Percentiles rank a stretch among this genome's conserved stretches.
Evolutionary conservation across 1,140 invertebrate species (phyloP).

Genomic region (Drosophila sp.): DNA sequence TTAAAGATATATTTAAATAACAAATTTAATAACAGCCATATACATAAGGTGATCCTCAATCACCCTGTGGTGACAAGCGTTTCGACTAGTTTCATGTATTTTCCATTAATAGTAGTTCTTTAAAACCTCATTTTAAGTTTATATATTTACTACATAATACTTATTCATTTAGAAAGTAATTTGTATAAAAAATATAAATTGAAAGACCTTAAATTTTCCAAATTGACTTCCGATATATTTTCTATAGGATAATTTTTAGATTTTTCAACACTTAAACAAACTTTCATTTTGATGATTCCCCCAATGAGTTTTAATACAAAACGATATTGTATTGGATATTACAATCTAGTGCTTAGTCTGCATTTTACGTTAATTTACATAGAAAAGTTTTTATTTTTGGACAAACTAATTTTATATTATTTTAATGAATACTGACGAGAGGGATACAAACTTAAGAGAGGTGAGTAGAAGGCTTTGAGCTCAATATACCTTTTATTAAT

Average conservation of each 20-base stretch:
- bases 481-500: neutral
- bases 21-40: neutral
- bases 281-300: constrained; percentile 19
- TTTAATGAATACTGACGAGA: constrained; percentile 41
- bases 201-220: neutral
- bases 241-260: neutral
- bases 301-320: neutral
- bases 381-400: constrained; percentile 4
- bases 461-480: neutral
- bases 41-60: neutral
- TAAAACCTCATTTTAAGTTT: too few relatives aligned
- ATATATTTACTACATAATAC: too few relatives aligned
- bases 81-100: neutral
- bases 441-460: constrained; percentile 27
- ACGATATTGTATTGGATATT: constrained; percentile 30
- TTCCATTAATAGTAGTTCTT: too few relatives aligned
- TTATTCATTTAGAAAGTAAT: too few relatives aligned
- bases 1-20: too few relatives aligned
- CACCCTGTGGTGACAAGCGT: neutral
- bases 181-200: too few relatives aligned
- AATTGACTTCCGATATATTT: neutral
- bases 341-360: constrained; percentile 13
- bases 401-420: constrained; percentile 3
- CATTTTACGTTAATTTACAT: neutral
- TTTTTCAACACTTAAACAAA: neutral